Percentiles rank a stretch among this genome's conserved stretches.
Conservation (phyloP, 2,797 vertebrate species). For the Prionace glauca region DNA sequence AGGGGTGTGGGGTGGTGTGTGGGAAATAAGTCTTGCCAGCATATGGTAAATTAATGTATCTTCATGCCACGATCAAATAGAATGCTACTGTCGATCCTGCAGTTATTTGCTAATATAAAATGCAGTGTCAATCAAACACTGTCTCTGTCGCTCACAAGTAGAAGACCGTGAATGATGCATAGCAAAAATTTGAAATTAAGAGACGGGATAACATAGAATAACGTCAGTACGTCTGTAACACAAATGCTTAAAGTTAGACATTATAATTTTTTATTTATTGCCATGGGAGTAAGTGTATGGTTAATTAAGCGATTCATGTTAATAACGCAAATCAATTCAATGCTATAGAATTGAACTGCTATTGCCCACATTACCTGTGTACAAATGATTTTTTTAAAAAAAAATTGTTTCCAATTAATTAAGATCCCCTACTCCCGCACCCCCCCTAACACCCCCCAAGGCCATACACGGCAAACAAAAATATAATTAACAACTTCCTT, state of each 20-base stretch:
- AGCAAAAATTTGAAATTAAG: slow-evolving; percentile 9
- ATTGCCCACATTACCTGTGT: neutral
- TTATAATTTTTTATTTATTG: neutral
- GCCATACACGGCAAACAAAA: neutral
- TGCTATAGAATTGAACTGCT: neutral
- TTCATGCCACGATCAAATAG: slow-evolving; percentile 8
- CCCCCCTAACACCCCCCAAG: too few species aligned
- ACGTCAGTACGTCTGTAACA: neutral
- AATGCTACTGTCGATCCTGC: neutral
- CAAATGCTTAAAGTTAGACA: neutral
- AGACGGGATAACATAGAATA: neutral
- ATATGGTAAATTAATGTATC: slow-evolving; percentile 26
- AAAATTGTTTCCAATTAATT: neutral
- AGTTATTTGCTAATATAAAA: slow-evolving; percentile 34
- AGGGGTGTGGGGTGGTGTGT: too few species aligned
- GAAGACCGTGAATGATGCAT: neutral
- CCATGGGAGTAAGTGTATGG: neutral
- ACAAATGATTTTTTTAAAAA: neutral
- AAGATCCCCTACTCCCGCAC: neutral
- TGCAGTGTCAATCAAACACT: slow-evolving; percentile 26
- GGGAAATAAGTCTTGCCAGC: neutral
- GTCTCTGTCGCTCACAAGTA: neutral
- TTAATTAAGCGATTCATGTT: neutral
- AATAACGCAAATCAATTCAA: neutral
- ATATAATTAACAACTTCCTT: neutral